Evolutionary conservation across 1,140 invertebrate species (phyloP).

Genomic region (Drosophila sproati): DNA sequence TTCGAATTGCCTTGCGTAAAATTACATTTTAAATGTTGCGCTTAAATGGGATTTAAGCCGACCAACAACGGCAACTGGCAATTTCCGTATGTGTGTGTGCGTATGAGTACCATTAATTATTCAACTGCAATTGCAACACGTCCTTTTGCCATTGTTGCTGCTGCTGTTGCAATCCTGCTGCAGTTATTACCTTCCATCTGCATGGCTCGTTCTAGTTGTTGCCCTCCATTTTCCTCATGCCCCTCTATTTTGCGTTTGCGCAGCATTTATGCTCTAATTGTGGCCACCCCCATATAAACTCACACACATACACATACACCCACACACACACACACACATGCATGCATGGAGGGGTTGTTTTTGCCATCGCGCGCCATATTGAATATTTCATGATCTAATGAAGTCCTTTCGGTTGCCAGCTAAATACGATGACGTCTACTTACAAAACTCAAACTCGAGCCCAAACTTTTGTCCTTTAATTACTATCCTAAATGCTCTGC

Average conservation of each 20-base stretch:
- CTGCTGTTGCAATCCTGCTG: conserved; percentile 17
- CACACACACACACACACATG: conserved; percentile 18
- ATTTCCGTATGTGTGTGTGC: conserved; percentile 34
- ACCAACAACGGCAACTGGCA: conserved; percentile 18
- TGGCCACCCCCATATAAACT: conserved; percentile 48
- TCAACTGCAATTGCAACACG: conserved; percentile 57
- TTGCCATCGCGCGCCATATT: conserved; percentile 69
- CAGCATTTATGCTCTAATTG: conserved; percentile 79
- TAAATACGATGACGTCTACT: conserved; percentile 24
- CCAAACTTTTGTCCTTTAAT: conserved; percentile 44
- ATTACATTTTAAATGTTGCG: conserved; percentile 77
- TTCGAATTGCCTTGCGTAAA: conserved; percentile 59
- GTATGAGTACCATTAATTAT: conserved; percentile 46
- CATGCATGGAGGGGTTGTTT: conserved; percentile 47
- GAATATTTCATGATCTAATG: conserved; percentile 83
- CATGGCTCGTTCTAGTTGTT: neutral
- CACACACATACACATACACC: neutral
- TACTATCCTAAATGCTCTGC: conserved; percentile 46
- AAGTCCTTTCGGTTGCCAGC: conserved; percentile 73
- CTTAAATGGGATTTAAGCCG: conserved; percentile 69
- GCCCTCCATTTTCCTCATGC: conserved; percentile 3
- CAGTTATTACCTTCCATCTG: neutral
- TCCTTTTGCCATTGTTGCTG: neutral
- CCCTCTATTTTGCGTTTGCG: conserved; percentile 56
- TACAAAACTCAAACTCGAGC: neutral